phyloP scores from a whole-genome alignment of 2,888 invertebrate species.

The Biston betularia region DNA sequence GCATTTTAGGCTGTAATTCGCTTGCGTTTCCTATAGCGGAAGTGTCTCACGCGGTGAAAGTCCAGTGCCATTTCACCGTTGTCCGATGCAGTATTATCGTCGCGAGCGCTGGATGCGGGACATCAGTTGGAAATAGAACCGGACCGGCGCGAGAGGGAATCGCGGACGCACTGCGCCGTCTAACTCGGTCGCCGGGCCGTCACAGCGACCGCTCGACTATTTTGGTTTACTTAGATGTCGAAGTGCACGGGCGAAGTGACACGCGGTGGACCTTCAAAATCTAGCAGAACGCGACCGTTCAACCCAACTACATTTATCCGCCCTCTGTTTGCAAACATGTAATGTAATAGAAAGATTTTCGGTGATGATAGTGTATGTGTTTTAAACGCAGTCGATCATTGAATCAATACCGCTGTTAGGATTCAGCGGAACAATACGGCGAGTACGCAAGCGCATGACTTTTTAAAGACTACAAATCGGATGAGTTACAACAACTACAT shows the following conservation, averaged over 20 bases:
- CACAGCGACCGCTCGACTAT: conserved; percentile 77
- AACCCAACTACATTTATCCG: conserved; percentile 53
- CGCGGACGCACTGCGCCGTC: conserved; percentile 81
- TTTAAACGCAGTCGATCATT: too few relatives aligned
- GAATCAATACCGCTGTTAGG: too few relatives aligned
- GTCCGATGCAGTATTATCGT: conserved; percentile 74
- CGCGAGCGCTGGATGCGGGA: conserved; percentile 76
- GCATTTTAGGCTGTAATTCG: conserved; percentile 70
- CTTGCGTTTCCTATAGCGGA: conserved; percentile 80
- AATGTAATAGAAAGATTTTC: conserved; percentile 31
- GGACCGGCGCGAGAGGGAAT: conserved; percentile 82
- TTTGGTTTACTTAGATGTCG: conserved; percentile 85
- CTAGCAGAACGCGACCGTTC: conserved; percentile 45
- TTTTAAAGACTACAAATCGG: too few relatives aligned
- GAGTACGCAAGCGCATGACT: too few relatives aligned
- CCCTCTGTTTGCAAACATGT: conserved; percentile 37
- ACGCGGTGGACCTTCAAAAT: conserved; percentile 75
- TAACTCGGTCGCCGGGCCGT: conserved; percentile 84
- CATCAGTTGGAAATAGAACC: conserved; percentile 83
- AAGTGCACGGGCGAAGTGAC: conserved; percentile 78
- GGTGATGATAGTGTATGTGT: too few relatives aligned
- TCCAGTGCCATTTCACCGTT: conserved; percentile 81
- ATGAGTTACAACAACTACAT: too few relatives aligned
- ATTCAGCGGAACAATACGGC: too few relatives aligned
- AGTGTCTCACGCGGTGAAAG: conserved; percentile 75